Evolutionary conservation across 1,140 invertebrate genomes (phyloP), one percentile per base, ranked within the genome.

Genomic region (Drosophila nebulosa): DNA sequence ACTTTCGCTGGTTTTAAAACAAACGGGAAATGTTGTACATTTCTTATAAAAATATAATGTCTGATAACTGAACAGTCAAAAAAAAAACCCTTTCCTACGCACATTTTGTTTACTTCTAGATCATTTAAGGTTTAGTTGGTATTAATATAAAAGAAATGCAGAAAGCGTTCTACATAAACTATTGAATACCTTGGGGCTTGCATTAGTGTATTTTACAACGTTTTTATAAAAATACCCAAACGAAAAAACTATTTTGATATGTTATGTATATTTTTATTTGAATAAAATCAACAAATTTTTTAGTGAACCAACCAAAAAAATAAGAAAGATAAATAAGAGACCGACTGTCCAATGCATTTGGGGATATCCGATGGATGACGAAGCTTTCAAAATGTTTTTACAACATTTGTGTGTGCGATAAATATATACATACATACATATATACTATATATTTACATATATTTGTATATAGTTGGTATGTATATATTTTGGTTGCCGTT

Each of bases 341-440:
- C 46, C 68, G 61, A 68, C 50, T 63, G 64, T 3, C 22, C 14
- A 64, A 64, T 68, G 22, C 55, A 46, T 68, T 71, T 4, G 69
- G 60, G 52, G 63, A 63, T 14, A 64, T 46, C 59, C 59, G 69
- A 56, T 35, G 78, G 60, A 56, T 26, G 72, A 63, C 57, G 69
- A 59, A 32, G 58, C 79, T 84, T 80, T 79, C 69, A 81, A 85
- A 85, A 69, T 85, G 83, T 85, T 85, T 85, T 85, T 84, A 76
- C 80, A 84, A 85, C 72, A 85, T 75, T 83, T 83, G 55, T 79
- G 58, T 53, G 50, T 51, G 16, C 46, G 21, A 42, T 51, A 32
- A 36, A 57, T 32, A 6, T 58, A 50, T 2, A 60, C 7, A 26
- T 4, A 52, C n/a, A 18, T 46, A 27, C 9, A 5, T 57, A 14